Evolutionary conservation across 2,888 invertebrate genomes (phyloP).

Genomic region (Branchellion lobata): DNA sequence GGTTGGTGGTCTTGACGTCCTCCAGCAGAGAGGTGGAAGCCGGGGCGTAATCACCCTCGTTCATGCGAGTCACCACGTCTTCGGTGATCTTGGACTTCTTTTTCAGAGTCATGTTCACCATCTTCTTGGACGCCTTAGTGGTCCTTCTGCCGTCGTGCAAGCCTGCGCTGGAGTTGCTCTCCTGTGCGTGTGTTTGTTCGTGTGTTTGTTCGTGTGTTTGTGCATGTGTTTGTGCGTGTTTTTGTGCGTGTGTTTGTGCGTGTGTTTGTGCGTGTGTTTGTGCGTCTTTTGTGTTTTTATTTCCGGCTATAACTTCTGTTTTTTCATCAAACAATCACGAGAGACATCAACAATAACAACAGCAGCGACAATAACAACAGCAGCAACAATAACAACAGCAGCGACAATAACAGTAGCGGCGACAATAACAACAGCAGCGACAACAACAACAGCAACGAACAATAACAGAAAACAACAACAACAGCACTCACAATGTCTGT

Average conservation of each 20-base stretch:
- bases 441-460: too few species aligned
- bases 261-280: background rate
- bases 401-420: too few species aligned
- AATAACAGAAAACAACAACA: too few species aligned
- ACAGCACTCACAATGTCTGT: slow-evolving; percentile 61
- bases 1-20: slow-evolving; percentile 90
- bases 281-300: background rate
- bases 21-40: slow-evolving; percentile 85
- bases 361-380: too few species aligned
- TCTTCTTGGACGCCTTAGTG: slow-evolving; percentile 84
- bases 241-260: too few species aligned
- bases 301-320: too few species aligned
- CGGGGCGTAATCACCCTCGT: slow-evolving; percentile 72
- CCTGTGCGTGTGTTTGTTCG: slow-evolving; percentile 57
- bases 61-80: slow-evolving; percentile 74
- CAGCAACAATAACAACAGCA: too few species aligned
- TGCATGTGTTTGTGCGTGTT: background rate
- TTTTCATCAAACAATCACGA: too few species aligned
- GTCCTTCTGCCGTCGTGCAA: slow-evolving; percentile 33
- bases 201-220: background rate
- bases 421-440: too few species aligned
- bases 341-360: too few species aligned
- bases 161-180: slow-evolving; percentile 19
- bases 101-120: slow-evolving; percentile 91
- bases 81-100: slow-evolving; percentile 85